A percentile compares a stretch with the other conserved stretches of the same genome.
Evolutionary conservation across 2,888 invertebrate species (phyloP).

Genomic region (Acrobasis consociella): DNA sequence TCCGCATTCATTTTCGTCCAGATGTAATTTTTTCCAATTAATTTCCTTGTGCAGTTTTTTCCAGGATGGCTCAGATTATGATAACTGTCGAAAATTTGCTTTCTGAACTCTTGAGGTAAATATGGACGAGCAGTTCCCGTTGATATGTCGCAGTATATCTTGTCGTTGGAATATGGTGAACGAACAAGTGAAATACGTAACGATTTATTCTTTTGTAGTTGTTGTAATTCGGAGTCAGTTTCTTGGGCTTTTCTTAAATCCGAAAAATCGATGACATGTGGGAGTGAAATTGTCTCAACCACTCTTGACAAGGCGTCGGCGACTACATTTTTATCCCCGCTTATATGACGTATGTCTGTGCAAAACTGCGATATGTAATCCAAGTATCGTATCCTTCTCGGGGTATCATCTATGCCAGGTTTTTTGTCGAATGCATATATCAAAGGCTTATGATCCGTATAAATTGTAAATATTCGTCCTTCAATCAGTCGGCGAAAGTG

Average conservation of each 20-base stretch:
- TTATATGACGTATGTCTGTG: no score
- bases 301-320: not conserved
- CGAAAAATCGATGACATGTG: conserved; percentile 1
- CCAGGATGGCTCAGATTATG: no score
- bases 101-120: not conserved
- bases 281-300: conserved; percentile 1
- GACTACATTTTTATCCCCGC: no score
- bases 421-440: conserved; percentile 10
- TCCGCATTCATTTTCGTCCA: no score
- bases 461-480: conserved; percentile 21
- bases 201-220: not conserved
- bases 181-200: conserved; percentile 1
- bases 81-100: conserved; percentile 1
- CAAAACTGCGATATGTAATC: no score
- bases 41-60: conserved; percentile 22
- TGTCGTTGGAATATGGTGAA: not conserved
- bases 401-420: conserved; percentile 9
- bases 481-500: conserved; percentile 26
- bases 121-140: not conserved
- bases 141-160: conserved; percentile 1
- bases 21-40: not conserved
- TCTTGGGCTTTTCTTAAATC: not conserved
- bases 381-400: conserved; percentile 26
- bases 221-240: not conserved
- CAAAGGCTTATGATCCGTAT: conserved; percentile 26